Evolutionary conservation across 2,888 invertebrate genomes (phyloP).

Genomic region (Brachynemurus nebulosus): DNA sequence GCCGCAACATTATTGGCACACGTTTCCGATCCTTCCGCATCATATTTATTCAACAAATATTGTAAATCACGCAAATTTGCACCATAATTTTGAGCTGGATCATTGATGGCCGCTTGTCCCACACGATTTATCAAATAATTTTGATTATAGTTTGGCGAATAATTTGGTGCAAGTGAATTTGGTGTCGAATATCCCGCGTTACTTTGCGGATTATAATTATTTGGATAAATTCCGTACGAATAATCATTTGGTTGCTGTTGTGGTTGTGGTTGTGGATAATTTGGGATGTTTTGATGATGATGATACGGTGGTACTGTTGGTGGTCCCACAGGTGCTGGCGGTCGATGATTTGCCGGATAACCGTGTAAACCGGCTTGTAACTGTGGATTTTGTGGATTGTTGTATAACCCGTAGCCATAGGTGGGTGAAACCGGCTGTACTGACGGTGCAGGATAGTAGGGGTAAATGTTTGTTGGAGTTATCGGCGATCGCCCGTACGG

Average conservation of each 20-base stretch:
- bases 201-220: not conserved
- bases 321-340: not conserved
- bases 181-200: not conserved
- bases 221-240: not conserved
- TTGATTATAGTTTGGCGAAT: not conserved
- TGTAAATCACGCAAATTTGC: conserved; percentile 32
- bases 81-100: not conserved
- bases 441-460: too few relatives aligned
- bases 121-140: too few relatives aligned
- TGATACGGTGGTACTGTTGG: not conserved
- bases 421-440: not conserved
- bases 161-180: not conserved
- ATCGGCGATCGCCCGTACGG: not conserved
- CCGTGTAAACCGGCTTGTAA: too few relatives aligned
- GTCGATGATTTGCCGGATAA: not conserved
- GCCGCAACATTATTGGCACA: conserved; percentile 77
- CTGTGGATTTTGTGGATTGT: too few relatives aligned
- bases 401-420: too few relatives aligned
- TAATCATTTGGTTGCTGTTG: not conserved
- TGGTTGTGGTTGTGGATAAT: not conserved
- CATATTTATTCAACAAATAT: conserved; percentile 52
- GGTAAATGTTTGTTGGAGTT: too few relatives aligned
- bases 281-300: not conserved
- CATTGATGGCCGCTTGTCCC: not conserved
- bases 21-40: conserved; percentile 62